phyloP scores from a whole-genome alignment of 1,140 invertebrate species.

The Drosophila erecta region DNA sequence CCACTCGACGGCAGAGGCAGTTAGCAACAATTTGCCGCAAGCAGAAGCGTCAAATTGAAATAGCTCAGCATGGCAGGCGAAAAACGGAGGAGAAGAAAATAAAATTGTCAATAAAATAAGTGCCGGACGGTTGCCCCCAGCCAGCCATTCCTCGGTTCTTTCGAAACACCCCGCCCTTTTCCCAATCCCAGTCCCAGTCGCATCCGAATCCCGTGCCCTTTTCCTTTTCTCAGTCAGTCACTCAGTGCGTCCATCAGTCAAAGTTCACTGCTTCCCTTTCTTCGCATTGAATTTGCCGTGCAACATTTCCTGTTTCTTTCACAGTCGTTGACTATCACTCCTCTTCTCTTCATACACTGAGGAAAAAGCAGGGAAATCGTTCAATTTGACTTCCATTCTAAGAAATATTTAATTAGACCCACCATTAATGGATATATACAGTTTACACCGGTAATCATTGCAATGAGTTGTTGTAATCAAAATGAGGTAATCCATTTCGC shows the following conservation, averaged over 20 bases:
- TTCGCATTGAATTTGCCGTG: slow-evolving; percentile 48
- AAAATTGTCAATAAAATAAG: slow-evolving; percentile 82
- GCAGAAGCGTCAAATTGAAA: slow-evolving; percentile 75
- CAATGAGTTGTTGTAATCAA: background rate
- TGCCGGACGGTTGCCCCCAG: slow-evolving; percentile 39
- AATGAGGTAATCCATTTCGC: background rate
- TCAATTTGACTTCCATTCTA: too few relatives aligned
- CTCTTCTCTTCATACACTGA: slow-evolving; percentile 1
- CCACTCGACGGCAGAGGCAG: slow-evolving; percentile 48
- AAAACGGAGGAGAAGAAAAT: slow-evolving; percentile 32
- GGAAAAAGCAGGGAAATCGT: background rate
- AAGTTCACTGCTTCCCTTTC: slow-evolving; percentile 54
- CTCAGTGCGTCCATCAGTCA: slow-evolving; percentile 50
- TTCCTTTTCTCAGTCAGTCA: slow-evolving; percentile 7
- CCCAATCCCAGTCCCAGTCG: background rate
- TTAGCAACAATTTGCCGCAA: slow-evolving; percentile 82
- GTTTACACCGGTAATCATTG: too few relatives aligned
- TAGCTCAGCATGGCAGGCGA: slow-evolving; percentile 26
- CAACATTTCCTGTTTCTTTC: slow-evolving; percentile 73
- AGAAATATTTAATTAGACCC: too few relatives aligned
- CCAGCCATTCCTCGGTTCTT: slow-evolving; percentile 17
- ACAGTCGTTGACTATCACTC: slow-evolving; percentile 23
- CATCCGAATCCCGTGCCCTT: slow-evolving; percentile 10
- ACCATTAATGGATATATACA: too few relatives aligned
- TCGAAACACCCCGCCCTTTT: background rate